Evolutionary conservation across 2,888 invertebrate genomes (phyloP).

Genomic region (Coenonympha arcania): DNA sequence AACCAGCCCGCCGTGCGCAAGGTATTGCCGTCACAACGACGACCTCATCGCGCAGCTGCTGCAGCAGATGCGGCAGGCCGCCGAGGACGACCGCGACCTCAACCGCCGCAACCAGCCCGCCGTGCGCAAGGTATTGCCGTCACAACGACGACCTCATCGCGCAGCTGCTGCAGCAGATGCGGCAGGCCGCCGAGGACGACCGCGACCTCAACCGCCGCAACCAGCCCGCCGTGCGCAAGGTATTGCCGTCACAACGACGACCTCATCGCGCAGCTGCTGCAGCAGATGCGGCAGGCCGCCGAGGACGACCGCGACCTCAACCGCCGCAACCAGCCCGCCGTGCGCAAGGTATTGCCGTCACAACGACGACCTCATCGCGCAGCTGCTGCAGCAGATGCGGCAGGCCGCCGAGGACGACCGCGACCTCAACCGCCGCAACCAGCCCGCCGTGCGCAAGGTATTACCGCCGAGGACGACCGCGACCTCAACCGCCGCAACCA

Average conservation of each 20-base stretch:
- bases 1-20: constrained; percentile 93
- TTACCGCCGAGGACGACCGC: constrained; percentile 95
- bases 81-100: constrained; percentile 92
- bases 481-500: constrained; percentile 85
- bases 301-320: constrained; percentile 95
- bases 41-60: constrained; percentile 95
- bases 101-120: constrained; percentile 91
- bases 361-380: constrained; percentile 97
- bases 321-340: constrained; percentile 87
- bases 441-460: constrained; percentile 94
- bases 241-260: constrained; percentile 99
- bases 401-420: constrained; percentile 95
- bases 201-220: constrained; percentile 86
- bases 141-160: constrained; percentile 98
- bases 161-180: constrained; percentile 92
- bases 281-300: constrained; percentile 93
- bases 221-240: constrained; percentile 93
- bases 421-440: constrained; percentile 84
- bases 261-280: constrained; percentile 91
- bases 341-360: constrained; percentile 95
- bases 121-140: constrained; percentile 91
- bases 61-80: constrained; percentile 91
- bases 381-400: constrained; percentile 92
- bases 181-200: constrained; percentile 93
- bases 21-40: constrained; percentile 97